phyloP scores from a whole-genome alignment of 2,888 invertebrate genomes.

The Calliphora vomitoria region DNA sequence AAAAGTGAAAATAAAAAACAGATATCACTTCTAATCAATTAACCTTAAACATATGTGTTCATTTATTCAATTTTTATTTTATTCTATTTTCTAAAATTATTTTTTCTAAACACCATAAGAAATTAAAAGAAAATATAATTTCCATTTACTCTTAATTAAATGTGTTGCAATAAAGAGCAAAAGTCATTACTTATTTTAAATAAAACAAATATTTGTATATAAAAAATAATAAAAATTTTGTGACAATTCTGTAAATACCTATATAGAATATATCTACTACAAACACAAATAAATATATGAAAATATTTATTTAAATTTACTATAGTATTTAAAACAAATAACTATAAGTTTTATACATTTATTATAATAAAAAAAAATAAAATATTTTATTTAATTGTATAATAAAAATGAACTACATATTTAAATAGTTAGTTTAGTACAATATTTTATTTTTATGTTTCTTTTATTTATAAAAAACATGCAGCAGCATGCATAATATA shows the following conservation, averaged over 20 bases:
- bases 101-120: neutral
- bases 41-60: no score
- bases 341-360: neutral
- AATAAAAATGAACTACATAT: neutral
- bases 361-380: neutral
- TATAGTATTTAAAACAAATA: neutral
- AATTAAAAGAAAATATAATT: neutral
- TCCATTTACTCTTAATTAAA: neutral
- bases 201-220: constrained; percentile 6
- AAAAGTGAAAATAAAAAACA: no score
- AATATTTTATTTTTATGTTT: neutral
- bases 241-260: constrained; percentile 7
- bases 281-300: no score
- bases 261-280: neutral
- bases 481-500: no score
- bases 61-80: no score
- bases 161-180: neutral
- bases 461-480: no score
- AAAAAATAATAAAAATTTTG: neutral
- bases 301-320: neutral
- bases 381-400: neutral
- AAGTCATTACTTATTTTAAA: neutral
- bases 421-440: no score
- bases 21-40: no score
- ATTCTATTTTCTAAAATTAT: no score